Conservation (phyloP, 2,113 vertebrate genomes). For the Daphoenositta chrysoptera region DNA sequence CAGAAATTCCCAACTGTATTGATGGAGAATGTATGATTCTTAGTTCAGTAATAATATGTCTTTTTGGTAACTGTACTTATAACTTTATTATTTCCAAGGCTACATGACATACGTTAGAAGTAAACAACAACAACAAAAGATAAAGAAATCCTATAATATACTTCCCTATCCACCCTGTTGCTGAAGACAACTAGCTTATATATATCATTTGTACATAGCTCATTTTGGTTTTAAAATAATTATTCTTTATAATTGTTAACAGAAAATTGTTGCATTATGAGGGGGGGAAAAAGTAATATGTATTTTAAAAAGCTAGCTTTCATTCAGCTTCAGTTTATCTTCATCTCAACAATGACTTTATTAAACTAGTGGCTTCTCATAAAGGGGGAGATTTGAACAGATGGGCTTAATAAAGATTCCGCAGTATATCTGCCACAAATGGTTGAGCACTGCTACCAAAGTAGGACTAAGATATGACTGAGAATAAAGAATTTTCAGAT, state of each 20-base stretch:
- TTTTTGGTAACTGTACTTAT: neutral
- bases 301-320: neutral
- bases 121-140: neutral
- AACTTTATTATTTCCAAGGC: neutral
- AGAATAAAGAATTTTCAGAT: constrained; percentile 14
- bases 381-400: constrained; percentile 1
- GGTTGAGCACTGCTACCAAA: neutral
- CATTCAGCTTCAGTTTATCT: neutral
- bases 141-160: neutral
- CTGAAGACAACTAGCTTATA: neutral
- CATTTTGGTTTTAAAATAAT: neutral
- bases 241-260: neutral
- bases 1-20: neutral
- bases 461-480: neutral
- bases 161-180: neutral
- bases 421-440: constrained; percentile 4
- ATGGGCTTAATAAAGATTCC: constrained; percentile 28
- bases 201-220: neutral
- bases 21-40: rapidly evolving
- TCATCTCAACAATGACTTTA: neutral
- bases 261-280: neutral
- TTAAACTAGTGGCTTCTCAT: neutral
- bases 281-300: neutral
- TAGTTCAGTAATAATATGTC: neutral
- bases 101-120: neutral